phyloP scores from a whole-genome alignment of 2,888 invertebrate species.

The Diaphora mendica region DNA sequence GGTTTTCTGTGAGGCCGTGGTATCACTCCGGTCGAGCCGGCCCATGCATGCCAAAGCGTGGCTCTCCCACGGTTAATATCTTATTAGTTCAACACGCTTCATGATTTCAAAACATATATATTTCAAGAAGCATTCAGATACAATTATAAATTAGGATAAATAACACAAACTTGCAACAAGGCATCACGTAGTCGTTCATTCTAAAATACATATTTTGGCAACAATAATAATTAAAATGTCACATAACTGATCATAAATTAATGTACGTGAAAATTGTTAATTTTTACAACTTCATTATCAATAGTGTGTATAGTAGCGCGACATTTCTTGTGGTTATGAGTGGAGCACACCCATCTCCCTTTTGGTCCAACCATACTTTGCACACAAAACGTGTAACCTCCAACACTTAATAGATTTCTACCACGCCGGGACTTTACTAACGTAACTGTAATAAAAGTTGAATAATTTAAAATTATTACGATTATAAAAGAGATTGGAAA shows the following conservation, averaged over 20 bases:
- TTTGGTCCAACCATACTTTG: constrained; percentile 40
- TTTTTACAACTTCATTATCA: constrained; percentile 39
- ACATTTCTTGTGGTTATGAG: constrained; percentile 56
- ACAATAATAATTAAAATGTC: not conserved
- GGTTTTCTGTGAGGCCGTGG: no score
- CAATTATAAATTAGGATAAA: not conserved
- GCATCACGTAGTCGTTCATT: not conserved
- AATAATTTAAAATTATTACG: not conserved
- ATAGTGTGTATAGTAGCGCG: constrained; percentile 50
- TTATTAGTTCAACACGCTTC: not conserved
- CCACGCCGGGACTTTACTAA: constrained; percentile 55
- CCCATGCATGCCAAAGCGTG: no score
- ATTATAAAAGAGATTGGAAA: not conserved
- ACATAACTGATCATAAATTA: not conserved
- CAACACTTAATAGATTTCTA: constrained; percentile 43
- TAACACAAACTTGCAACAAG: not conserved
- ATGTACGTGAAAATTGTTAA: constrained; percentile 50
- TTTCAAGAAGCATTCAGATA: not conserved
- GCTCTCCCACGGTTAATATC: no score
- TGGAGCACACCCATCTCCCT: constrained; percentile 58
- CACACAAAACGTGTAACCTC: constrained; percentile 53
- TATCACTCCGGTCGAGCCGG: no score
- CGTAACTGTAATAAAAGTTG: constrained; percentile 37
- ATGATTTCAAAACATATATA: not conserved
- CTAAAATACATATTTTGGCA: not conserved